A percentile compares a stretch with the other conserved stretches of the same genome.
phyloP scores from a whole-genome alignment of 2,888 invertebrate genomes.

The Folsomia candida region DNA sequence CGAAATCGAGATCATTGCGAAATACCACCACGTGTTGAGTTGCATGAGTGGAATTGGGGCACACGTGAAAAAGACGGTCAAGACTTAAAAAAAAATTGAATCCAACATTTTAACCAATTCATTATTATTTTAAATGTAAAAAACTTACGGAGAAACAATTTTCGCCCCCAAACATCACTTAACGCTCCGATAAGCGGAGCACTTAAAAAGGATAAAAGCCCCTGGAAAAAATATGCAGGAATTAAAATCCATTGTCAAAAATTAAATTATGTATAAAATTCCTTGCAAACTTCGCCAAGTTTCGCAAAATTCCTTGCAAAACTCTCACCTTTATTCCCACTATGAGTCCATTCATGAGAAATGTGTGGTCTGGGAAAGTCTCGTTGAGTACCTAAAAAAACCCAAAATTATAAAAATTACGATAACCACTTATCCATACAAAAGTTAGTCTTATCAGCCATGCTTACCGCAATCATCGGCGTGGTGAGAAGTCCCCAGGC shows the following conservation, averaged over 20 bases:
- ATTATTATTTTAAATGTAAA: too few relatives aligned
- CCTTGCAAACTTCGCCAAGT: too few relatives aligned
- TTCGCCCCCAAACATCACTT: constrained; percentile 26
- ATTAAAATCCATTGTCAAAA: too few relatives aligned
- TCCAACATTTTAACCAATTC: constrained; percentile 98
- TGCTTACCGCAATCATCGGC: constrained; percentile 83
- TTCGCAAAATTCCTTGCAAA: too few relatives aligned
- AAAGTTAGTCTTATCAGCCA: too few relatives aligned
- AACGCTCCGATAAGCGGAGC: constrained; percentile 84
- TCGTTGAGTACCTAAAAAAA: constrained; percentile 76
- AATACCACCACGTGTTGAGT: constrained; percentile 99
- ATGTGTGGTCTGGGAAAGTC: constrained; percentile 98
- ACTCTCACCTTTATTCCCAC: constrained; percentile 90
- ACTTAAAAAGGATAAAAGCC: constrained; percentile 93
- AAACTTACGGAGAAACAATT: constrained; percentile 11
- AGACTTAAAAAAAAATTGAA: too few relatives aligned
- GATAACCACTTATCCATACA: constrained; percentile 11
- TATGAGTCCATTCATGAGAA: constrained; percentile 98
- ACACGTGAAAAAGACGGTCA: constrained; percentile 98
- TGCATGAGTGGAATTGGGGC: constrained; percentile 98
- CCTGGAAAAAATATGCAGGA: constrained; percentile 57
- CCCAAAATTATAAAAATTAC: constrained; percentile 23
- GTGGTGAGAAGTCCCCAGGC: constrained; percentile 98
- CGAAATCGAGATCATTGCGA: constrained; percentile 97
- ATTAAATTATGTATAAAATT: too few relatives aligned